Conservation (phyloP, 2,888 invertebrate species). For the Acanthosoma haemorrhoidale region DNA sequence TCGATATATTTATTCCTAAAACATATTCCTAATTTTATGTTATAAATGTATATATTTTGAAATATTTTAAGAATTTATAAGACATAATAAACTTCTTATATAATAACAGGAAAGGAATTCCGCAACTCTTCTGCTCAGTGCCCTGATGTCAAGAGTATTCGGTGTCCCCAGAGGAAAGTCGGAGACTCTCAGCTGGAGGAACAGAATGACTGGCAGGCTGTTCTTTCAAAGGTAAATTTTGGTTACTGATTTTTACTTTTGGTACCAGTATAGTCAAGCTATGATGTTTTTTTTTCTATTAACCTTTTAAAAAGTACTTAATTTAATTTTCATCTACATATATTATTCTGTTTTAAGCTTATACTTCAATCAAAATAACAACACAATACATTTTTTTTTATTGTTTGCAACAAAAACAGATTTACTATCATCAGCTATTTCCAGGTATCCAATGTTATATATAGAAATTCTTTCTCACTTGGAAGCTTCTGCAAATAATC, state of each 20-base stretch:
- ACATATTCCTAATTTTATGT: too few species aligned
- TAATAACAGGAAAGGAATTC: slow-evolving; percentile 69
- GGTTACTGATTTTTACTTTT: neutral
- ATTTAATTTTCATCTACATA: neutral
- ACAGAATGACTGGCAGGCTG: slow-evolving; percentile 67
- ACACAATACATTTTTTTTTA: too few species aligned
- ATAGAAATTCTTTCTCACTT: slow-evolving; percentile 54
- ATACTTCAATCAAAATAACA: too few species aligned
- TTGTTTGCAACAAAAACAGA: too few species aligned
- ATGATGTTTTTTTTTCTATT: neutral
- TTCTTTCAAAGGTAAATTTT: slow-evolving; percentile 60
- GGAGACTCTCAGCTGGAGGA: slow-evolving; percentile 56
- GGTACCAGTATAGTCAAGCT: too few species aligned
- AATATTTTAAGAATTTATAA: neutral
- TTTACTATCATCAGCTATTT: too few species aligned
- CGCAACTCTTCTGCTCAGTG: slow-evolving; percentile 74
- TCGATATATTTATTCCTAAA: too few species aligned
- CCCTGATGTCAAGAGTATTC: slow-evolving; percentile 78
- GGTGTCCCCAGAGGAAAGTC: slow-evolving; percentile 64
- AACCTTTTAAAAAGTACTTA: neutral
- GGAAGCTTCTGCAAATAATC: slow-evolving; percentile 36
- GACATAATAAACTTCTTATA: neutral
- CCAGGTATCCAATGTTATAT: slow-evolving; percentile 57
- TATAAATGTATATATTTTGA: too few species aligned
- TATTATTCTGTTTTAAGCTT: neutral